Conservation (phyloP, 2,797 vertebrate species). For the Microctenopoma steveboyesi region DNA sequence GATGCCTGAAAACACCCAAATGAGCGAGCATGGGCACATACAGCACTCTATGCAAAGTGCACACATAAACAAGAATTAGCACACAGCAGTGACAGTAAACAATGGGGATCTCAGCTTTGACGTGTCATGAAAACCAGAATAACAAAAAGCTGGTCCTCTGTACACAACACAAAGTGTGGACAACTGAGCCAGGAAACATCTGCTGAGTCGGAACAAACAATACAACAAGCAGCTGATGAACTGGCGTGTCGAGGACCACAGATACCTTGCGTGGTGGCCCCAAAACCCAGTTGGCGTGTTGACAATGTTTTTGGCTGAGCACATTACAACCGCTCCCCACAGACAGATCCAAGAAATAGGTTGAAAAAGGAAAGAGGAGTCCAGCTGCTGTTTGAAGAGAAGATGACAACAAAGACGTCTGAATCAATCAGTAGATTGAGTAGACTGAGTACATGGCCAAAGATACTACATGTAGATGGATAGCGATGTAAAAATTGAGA, state of each 20-base stretch:
- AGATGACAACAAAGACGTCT: constrained; percentile 45
- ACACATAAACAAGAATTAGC: constrained; percentile 23
- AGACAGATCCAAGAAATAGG: constrained; percentile 31
- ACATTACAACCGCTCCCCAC: constrained; percentile 26
- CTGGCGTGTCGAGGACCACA: constrained; percentile 35
- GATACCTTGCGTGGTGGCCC: constrained; percentile 54
- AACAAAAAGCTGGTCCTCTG: constrained; percentile 50
- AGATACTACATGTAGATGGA: not conserved
- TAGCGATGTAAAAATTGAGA: not conserved
- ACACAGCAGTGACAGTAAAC: constrained; percentile 51
- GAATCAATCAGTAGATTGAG: constrained; percentile 7
- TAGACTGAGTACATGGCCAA: not conserved
- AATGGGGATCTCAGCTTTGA: constrained; percentile 54
- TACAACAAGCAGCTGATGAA: constrained; percentile 49
- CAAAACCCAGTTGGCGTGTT: constrained; percentile 60
- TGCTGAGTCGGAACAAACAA: constrained; percentile 72
- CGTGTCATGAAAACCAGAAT: constrained; percentile 60
- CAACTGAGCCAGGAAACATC: constrained; percentile 70
- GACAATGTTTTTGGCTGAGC: constrained; percentile 45
- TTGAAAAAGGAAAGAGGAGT: constrained; percentile 43
- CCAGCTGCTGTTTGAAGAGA: constrained; percentile 46
- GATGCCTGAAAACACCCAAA: constrained; percentile 33
- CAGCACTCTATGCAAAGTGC: constrained; percentile 12
- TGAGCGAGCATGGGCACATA: constrained; percentile 51
- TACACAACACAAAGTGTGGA: constrained; percentile 48